Percentiles rank a stretch among this genome's conserved stretches.
phyloP scores from a whole-genome alignment of 2,888 invertebrate species.

The Ophion slaviceki region DNA sequence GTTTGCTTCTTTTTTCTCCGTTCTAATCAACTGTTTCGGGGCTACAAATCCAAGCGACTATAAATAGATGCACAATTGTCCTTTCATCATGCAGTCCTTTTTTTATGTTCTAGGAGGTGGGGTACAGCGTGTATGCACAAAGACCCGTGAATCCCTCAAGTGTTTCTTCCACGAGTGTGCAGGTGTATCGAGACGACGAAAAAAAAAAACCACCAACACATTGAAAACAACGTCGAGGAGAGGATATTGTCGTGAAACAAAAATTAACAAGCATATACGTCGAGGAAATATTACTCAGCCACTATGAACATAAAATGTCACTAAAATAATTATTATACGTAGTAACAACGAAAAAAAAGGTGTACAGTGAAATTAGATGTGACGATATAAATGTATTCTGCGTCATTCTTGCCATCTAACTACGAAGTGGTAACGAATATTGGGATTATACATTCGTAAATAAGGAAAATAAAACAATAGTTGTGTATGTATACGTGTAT shows the following conservation, averaged over 20 bases:
- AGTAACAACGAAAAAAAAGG: neutral
- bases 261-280: slow-evolving; percentile 39
- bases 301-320: slow-evolving; percentile 42
- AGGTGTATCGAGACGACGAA: slow-evolving; percentile 14
- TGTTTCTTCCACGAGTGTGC: slow-evolving; percentile 7
- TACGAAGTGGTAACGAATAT: slow-evolving; percentile 43
- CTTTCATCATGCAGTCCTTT: slow-evolving; percentile 49
- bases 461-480: slow-evolving; percentile 26
- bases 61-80: slow-evolving; percentile 13
- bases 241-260: slow-evolving; percentile 6
- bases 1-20: neutral
- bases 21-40: slow-evolving; percentile 10
- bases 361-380: slow-evolving; percentile 2
- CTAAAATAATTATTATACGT: slow-evolving; percentile 21
- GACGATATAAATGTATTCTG: neutral
- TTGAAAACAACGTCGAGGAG: slow-evolving; percentile 17
- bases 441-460: slow-evolving; percentile 31
- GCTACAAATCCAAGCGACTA: slow-evolving; percentile 36
- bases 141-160: slow-evolving; percentile 21
- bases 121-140: slow-evolving; percentile 22
- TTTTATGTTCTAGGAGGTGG: slow-evolving; percentile 24
- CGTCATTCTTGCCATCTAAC: slow-evolving; percentile 39
- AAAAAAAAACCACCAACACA: slow-evolving; percentile 33
- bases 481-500: slow-evolving; percentile 22
- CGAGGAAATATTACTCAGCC: slow-evolving; percentile 52